A percentile compares a stretch with the other conserved stretches of the same genome.
These are phyloP conservation scores for Spisula subtruncata DNA, from an alignment of 2,888 invertebrate species.

Conservation along the genomic window DNA sequence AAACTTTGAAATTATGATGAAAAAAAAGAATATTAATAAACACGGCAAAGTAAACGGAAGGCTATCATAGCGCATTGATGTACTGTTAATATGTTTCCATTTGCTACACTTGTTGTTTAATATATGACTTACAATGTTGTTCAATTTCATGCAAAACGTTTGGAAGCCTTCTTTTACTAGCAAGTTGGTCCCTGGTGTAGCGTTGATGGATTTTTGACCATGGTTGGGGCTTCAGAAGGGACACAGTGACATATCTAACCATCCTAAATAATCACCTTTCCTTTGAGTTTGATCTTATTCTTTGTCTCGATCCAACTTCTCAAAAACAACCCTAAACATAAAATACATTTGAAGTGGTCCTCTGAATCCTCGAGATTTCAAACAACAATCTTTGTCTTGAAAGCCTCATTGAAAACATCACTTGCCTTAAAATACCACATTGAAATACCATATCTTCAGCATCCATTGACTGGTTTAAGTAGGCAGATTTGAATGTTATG, in stretches of 20 bases:
- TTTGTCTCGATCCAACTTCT: too few relatives aligned
- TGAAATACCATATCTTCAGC: too few relatives aligned
- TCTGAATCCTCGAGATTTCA: too few relatives aligned
- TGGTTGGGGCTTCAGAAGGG: conserved; percentile 69
- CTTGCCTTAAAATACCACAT: too few relatives aligned
- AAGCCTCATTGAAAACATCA: too few relatives aligned
- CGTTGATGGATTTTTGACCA: conserved; percentile 88
- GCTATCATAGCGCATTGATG: conserved; percentile 30
- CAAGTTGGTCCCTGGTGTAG: conserved; percentile 60
- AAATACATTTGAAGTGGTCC: too few relatives aligned
- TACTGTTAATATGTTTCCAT: neutral
- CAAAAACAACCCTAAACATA: too few relatives aligned
- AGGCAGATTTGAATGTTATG: too few relatives aligned
- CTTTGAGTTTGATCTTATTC: too few relatives aligned
- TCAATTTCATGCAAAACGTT: conserved; percentile 71
- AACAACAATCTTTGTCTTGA: too few relatives aligned
- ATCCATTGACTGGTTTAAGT: too few relatives aligned
- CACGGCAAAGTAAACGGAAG: conserved; percentile 48
- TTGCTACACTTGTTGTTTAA: conserved; percentile 13
- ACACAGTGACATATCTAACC: conserved; percentile 37
- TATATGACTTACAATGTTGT: conserved; percentile 53
- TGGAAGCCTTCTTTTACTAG: conserved; percentile 85
- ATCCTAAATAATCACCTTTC: neutral
- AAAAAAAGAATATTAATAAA: conserved; percentile 16
- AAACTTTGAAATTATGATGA: conserved; percentile 17